Base-by-base conservation (phyloP, 2,797 vertebrate species). In the Epinephelus coioides region DNA sequence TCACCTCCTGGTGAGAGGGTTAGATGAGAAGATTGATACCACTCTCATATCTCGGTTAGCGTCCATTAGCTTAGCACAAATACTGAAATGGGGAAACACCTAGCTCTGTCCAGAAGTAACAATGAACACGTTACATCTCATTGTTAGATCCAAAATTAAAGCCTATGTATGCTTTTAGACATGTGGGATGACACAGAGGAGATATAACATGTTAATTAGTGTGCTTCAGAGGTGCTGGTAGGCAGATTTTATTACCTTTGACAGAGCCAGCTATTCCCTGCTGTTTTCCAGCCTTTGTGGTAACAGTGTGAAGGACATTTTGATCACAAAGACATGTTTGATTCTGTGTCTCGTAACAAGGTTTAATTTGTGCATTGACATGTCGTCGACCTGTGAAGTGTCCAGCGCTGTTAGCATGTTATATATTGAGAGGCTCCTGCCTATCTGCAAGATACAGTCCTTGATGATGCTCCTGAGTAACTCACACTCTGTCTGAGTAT, bases 31-130 rank as follows among this genome's bases (percentile, higher is more conserved):
- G 55, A 34, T 69, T 8, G 6, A 49, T 19, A 3, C 12, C 7
- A 21, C n/a, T 55, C 19, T 30, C 8, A 2, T 18, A 10, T 6
- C 49, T 53, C 2, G 38, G 5, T 40, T 27, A 57, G 38, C 40
- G n/a, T 7, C 34, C 46, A 49, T 15, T 9, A 53, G 47, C 54
- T 72, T 38, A 44, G 47, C 76, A 47, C 62, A 27, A 46, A 71
- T 9, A 55, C n/a, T 9, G 8, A 43, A 8, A 34, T 1, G 23
- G 21, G 9, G 74, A 34, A 23, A 69, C 38, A 46, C 50, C 19
- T 56, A 43, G 11, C 9, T 40, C 17, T 50, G 3, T 49, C 30
- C 13, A 30, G 21, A 21, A 6, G 18, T 38, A 19, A 23, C 9
- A 55, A 43, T 43, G 9, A 43, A 43, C 40, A 12, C 7, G 6